A percentile compares a stretch with the other conserved stretches of the same genome.
Evolutionary conservation across 1,140 invertebrate species (phyloP).

Genomic region (Choristoneura fumiferana): DNA sequence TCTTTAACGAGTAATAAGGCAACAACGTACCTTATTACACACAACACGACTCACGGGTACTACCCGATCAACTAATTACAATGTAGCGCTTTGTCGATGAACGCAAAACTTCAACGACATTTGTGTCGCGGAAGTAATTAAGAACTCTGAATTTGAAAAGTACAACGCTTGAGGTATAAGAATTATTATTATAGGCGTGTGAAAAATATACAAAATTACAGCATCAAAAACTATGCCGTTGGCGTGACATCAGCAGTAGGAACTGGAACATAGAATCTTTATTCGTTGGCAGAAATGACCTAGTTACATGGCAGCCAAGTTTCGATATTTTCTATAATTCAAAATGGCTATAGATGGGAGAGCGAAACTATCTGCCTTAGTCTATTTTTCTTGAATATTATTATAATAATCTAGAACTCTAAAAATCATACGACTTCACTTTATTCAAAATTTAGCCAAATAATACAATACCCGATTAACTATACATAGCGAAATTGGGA

Average conservation of each 20-base stretch:
- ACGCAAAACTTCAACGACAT: neutral
- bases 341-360: too few relatives aligned
- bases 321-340: too few relatives aligned
- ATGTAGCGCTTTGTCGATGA: neutral
- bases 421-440: too few relatives aligned
- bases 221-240: conserved; percentile 2
- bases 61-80: conserved; percentile 14
- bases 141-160: conserved; percentile 5
- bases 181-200: neutral
- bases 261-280: neutral
- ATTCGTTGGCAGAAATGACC: neutral
- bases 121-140: neutral
- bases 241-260: neutral
- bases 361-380: too few relatives aligned
- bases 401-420: too few relatives aligned
- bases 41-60: neutral
- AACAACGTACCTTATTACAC: conserved; percentile 5
- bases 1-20: too few relatives aligned
- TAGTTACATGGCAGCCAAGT: too few relatives aligned
- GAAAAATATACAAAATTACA: conserved; percentile 18
- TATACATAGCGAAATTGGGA: too few relatives aligned
- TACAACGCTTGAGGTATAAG: neutral
- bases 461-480: too few relatives aligned
- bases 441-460: too few relatives aligned
- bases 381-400: too few relatives aligned